Evolutionary conservation across 92 coral and sea anemone species (phyloP).

Genomic region (Zoanthus sociatus): DNA sequence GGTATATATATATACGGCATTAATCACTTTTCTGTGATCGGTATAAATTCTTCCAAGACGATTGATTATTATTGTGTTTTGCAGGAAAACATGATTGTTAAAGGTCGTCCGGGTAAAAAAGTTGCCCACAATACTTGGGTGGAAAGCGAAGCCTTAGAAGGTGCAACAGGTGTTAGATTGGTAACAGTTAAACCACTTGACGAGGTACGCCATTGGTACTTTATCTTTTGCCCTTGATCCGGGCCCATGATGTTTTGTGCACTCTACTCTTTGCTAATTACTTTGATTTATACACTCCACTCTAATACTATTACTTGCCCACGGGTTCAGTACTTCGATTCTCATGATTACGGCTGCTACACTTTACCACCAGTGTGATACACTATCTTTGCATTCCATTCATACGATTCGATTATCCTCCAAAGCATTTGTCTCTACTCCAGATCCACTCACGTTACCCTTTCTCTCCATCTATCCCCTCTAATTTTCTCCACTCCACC

Average conservation of each 20-base stretch:
- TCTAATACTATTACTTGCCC: too few species aligned
- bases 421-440: neutral
- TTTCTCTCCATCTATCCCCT: neutral
- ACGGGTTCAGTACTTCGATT: too few species aligned
- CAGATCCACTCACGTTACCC: too few species aligned
- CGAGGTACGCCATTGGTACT: conserved; percentile 48
- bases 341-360: too few species aligned
- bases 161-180: conserved; percentile 76
- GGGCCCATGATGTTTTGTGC: neutral
- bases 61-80: neutral
- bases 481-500: neutral
- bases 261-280: too few species aligned
- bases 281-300: too few species aligned
- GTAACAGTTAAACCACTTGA: conserved; percentile 81
- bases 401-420: too few species aligned
- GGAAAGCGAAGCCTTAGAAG: conserved; percentile 1
- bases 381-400: too few species aligned
- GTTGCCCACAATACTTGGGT: conserved; percentile 39
- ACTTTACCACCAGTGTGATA: too few species aligned
- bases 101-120: conserved; percentile 27
- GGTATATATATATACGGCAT: too few species aligned
- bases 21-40: too few species aligned
- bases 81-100: conserved; percentile 27
- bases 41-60: too few species aligned
- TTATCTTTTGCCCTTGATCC: neutral